A percentile compares a stretch with the other conserved stretches of the same genome.
Conservation (phyloP, 2,113 vertebrate genomes). For the Benitochromis conjunctus region DNA sequence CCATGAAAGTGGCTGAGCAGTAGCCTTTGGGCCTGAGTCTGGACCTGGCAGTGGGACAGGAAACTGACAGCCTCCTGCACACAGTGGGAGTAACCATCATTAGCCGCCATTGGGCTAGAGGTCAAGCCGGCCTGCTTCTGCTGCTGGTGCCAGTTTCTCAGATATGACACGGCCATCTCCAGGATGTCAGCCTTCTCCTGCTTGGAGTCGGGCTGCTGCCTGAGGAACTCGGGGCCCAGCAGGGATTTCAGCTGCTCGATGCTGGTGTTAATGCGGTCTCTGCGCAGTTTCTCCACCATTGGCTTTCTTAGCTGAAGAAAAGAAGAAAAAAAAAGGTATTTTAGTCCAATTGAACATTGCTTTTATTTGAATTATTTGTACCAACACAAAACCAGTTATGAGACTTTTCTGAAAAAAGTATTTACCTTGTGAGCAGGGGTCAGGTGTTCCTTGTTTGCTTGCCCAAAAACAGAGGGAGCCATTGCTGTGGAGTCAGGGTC, state of each 20-base stretch:
- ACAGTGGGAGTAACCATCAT: constrained; percentile 67
- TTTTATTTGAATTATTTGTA: neutral
- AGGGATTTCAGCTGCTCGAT: constrained; percentile 75
- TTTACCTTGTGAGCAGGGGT: constrained; percentile 73
- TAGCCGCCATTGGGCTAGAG: constrained; percentile 1
- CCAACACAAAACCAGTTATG: neutral
- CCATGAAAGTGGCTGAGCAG: constrained; percentile 68
- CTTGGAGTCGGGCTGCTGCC: constrained; percentile 75
- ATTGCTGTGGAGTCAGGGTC: constrained; percentile 53
- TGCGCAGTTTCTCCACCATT: constrained; percentile 74
- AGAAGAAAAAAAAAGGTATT: neutral
- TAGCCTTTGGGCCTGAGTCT: constrained; percentile 53
- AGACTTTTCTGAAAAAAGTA: neutral
- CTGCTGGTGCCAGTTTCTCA: constrained; percentile 61
- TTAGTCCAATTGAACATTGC: neutral
- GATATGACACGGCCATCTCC: constrained; percentile 74
- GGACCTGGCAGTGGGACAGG: constrained; percentile 56
- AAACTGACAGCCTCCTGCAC: constrained; percentile 71
- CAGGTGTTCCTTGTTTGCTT: constrained; percentile 56
- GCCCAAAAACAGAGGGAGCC: constrained; percentile 67
- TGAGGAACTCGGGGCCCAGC: constrained; percentile 70
- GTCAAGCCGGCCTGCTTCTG: constrained; percentile 12
- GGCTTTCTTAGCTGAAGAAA: constrained; percentile 71
- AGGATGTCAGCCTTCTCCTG: constrained; percentile 78
- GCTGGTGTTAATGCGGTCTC: constrained; percentile 76